These are phyloP conservation scores for Strongylocentrotus purpuratus DNA, from an alignment of 35 echinoderm and acorn worm species.

Conservation along the genomic window DNA sequence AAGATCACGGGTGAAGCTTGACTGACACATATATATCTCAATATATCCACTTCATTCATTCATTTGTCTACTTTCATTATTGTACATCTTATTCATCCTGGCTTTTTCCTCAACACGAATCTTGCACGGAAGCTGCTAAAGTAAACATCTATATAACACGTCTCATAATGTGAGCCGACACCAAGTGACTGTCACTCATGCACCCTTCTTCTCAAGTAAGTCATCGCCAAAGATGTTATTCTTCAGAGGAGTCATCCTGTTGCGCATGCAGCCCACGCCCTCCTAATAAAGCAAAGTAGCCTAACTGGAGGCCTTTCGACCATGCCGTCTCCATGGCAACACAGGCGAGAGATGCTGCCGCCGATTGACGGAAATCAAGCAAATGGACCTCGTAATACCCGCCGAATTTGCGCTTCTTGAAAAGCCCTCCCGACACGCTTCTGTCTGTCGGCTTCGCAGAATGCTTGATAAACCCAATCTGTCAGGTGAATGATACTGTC, in stretches of 20 bases:
- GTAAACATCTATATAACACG: not conserved
- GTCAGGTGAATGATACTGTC: conserved; percentile 10
- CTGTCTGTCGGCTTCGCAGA: not conserved
- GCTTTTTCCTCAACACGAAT: not conserved
- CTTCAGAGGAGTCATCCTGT: not conserved
- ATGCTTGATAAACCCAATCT: not conserved
- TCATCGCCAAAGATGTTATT: not conserved
- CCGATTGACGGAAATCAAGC: conserved; percentile 45
- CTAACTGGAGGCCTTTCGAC: conserved; percentile 23
- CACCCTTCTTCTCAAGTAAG: not conserved
- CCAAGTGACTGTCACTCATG: not conserved
- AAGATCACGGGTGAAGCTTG: not conserved
- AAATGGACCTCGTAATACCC: conserved; percentile 45
- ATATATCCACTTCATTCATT: not conserved
- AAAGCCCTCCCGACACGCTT: conserved; percentile 10
- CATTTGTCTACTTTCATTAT: not conserved
- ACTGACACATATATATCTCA: not conserved
- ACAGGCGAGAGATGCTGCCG: not conserved
- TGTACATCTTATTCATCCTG: not conserved
- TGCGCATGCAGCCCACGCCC: conserved; percentile 31
- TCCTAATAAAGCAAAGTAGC: conserved; percentile 17
- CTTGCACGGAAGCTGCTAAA: conserved; percentile 6
- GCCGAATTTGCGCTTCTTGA: conserved; percentile 25
- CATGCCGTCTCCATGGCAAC: conserved; percentile 22
- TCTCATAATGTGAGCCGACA: not conserved